phyloP scores from a whole-genome alignment of 2,888 invertebrate genomes.

The Gandaritis pyraliata region DNA sequence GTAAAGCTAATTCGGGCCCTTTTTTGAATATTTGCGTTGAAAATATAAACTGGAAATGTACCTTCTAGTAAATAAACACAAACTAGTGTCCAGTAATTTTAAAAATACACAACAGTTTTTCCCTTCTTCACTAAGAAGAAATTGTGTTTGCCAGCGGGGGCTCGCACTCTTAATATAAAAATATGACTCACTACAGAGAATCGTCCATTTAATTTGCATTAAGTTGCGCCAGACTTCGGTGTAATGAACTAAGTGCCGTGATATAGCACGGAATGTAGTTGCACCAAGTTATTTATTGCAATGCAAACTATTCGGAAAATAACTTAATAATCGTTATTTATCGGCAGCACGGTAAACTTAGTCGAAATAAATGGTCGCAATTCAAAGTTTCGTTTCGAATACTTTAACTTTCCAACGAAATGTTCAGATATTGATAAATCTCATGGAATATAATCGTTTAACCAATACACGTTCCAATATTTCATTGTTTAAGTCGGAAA shows the following conservation, averaged over 20 bases:
- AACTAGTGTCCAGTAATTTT: constrained; percentile 21
- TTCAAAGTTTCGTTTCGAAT: constrained; percentile 22
- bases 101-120: constrained; percentile 39
- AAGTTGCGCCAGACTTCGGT: constrained; percentile 52
- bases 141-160: constrained; percentile 72
- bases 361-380: constrained; percentile 27
- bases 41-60: too few species aligned
- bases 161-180: constrained; percentile 72
- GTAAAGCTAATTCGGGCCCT: too few species aligned
- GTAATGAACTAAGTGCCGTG: constrained; percentile 50
- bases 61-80: background rate
- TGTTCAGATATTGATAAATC: constrained; percentile 30
- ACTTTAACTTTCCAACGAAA: constrained; percentile 10
- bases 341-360: constrained; percentile 26
- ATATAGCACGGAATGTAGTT: constrained; percentile 40
- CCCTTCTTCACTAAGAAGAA: constrained; percentile 59
- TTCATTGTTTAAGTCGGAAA: constrained; percentile 45
- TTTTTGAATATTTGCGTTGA: too few species aligned
- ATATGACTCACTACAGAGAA: constrained; percentile 71
- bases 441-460: constrained; percentile 24
- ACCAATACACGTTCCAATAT: constrained; percentile 39
- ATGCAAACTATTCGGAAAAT: constrained; percentile 34
- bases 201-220: constrained; percentile 72
- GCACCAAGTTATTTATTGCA: constrained; percentile 34
- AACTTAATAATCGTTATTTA: constrained; percentile 33